Conservation (phyloP, 2,113 vertebrate species). For the Serilophus lunatus region DNA sequence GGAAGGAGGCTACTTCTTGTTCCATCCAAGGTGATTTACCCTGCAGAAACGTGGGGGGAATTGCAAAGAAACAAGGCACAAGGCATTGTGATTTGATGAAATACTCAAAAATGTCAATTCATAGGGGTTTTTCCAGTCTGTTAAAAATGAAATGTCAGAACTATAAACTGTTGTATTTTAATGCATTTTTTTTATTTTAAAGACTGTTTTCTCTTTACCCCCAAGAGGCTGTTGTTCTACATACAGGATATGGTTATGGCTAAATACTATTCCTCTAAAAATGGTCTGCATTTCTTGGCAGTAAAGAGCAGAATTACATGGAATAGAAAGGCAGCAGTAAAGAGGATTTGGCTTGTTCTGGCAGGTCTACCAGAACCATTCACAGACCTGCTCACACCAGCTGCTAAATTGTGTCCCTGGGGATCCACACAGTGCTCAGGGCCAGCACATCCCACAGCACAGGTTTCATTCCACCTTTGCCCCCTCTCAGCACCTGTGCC, state of each 20-base stretch:
- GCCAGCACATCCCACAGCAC: accelerated
- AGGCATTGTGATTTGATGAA: background rate
- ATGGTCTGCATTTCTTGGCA: background rate
- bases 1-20: accelerated
- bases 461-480: accelerated
- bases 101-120: background rate
- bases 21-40: background rate
- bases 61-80: background rate
- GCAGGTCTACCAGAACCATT: background rate
- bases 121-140: background rate
- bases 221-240: background rate
- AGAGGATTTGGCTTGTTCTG: background rate
- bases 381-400: background rate
- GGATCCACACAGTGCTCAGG: accelerated
- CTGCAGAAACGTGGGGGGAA: background rate
- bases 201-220: background rate
- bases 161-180: background rate
- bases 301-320: background rate
- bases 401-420: background rate
- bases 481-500: background rate
- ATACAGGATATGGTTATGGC: background rate
- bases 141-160: background rate
- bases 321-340: background rate
- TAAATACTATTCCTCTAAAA: background rate
- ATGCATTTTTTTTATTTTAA: background rate